A percentile compares a stretch with the other conserved stretches of the same genome.
phyloP scores from a whole-genome alignment of 2,888 invertebrate genomes.

The Lepidonotus clava region DNA sequence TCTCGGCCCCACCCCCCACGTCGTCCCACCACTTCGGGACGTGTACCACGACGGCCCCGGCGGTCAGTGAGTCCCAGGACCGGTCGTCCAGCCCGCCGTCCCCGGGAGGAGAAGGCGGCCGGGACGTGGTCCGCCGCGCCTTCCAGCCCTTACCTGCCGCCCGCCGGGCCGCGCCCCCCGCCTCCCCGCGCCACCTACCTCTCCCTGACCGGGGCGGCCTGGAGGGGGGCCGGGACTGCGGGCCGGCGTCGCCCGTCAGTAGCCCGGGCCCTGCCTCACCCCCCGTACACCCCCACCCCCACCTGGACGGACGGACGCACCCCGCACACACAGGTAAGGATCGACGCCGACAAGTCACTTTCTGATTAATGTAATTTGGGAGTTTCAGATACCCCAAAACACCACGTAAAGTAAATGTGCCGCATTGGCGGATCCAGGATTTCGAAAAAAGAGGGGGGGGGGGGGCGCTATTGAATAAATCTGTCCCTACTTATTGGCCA shows the following conservation, averaged over 20 bases:
- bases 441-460: no score
- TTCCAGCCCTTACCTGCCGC: neutral
- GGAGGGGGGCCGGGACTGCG: no score
- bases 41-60: neutral
- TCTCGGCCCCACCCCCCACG: neutral
- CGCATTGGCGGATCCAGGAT: no score
- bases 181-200: neutral
- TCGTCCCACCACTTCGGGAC: neutral
- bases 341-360: no score
- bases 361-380: no score
- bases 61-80: neutral
- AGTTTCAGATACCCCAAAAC: no score
- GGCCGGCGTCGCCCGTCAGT: neutral
- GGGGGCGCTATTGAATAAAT: no score
- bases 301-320: no score
- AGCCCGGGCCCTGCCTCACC: neutral
- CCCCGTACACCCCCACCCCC: neutral
- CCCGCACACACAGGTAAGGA: no score
- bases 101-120: neutral
- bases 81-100: neutral
- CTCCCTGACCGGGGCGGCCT: neutral
- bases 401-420: no score
- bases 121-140: neutral
- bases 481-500: no score
- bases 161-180: neutral